Conservation (phyloP, 2,113 vertebrate genomes). For the Triplophysa dalaica region DNA sequence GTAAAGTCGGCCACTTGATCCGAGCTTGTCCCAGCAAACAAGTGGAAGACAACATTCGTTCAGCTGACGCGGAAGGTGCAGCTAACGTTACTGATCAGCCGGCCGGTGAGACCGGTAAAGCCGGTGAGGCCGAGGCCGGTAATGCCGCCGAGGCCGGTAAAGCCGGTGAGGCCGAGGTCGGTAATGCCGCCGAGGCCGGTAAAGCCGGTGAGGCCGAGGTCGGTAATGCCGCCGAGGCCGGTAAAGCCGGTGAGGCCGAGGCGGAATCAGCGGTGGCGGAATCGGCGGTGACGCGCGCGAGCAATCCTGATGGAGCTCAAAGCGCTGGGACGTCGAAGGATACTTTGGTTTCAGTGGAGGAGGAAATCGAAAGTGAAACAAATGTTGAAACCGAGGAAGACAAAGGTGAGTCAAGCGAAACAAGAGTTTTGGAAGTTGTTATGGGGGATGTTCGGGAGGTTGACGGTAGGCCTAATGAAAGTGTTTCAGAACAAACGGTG, state of each 20-base stretch:
- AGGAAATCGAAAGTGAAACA: no score
- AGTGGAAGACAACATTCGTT: neutral
- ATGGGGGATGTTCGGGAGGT: neutral
- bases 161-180: neutral
- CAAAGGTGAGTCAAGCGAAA: neutral
- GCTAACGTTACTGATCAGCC: neutral
- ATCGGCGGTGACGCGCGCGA: no score
- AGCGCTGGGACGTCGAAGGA: neutral
- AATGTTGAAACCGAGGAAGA: neutral
- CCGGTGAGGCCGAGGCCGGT: no score
- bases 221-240: no score
- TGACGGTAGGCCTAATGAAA: neutral
- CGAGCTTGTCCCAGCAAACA: neutral
- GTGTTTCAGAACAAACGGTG: neutral
- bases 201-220: no score
- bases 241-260: no score
- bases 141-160: no score
- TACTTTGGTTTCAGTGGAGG: no score
- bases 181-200: no score
- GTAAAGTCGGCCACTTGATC: neutral
- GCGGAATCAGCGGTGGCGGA: no score
- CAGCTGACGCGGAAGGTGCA: neutral
- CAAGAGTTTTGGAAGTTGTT: neutral
- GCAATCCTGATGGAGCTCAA: neutral
- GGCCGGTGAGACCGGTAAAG: neutral